Evolutionary conservation across 2,113 vertebrate species (phyloP).

Genomic region (Syrmaticus mikado): DNA sequence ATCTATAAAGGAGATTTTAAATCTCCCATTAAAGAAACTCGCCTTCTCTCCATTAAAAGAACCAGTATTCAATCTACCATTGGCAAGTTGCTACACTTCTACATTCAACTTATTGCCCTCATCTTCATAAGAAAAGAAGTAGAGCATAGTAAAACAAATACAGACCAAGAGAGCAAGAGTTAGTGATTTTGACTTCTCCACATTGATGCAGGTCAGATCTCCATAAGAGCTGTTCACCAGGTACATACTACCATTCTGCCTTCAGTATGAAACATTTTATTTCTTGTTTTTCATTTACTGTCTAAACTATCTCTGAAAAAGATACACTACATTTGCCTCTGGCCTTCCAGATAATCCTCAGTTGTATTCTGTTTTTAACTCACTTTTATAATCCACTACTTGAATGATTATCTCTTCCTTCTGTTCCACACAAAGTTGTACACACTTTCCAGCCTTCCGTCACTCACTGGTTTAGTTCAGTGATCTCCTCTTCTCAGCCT

Average conservation of each 20-base stretch:
- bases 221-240: neutral
- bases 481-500: neutral
- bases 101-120: neutral
- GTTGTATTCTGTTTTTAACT: neutral
- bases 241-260: neutral
- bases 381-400: neutral
- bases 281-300: neutral
- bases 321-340: neutral
- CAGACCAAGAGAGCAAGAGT: neutral
- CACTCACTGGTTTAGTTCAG: neutral
- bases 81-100: neutral
- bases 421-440: neutral
- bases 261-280: neutral
- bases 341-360: neutral
- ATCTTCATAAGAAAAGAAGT: neutral
- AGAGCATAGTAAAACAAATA: neutral
- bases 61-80: neutral
- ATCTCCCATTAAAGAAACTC: neutral
- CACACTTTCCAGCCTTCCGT: neutral
- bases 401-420: neutral
- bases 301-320: neutral
- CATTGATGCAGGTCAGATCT: neutral
- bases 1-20: neutral
- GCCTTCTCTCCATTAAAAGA: neutral
- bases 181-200: neutral